phyloP scores from a whole-genome alignment of 2,888 invertebrate genomes.

The Danaus chrysippus region DNA sequence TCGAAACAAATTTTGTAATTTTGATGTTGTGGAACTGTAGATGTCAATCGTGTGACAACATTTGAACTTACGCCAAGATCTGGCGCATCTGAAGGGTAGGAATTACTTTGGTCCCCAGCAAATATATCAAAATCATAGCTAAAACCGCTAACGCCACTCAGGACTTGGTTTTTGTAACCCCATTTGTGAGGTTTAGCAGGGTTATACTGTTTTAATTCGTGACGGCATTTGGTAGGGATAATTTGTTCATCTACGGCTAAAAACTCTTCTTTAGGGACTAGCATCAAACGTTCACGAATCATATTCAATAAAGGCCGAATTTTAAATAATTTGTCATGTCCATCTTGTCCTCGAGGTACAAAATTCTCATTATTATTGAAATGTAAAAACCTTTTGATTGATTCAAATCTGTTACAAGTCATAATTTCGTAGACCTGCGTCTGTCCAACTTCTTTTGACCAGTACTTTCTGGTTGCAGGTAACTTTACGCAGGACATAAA shows the following conservation, averaged over 20 bases:
- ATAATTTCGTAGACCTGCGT: background rate
- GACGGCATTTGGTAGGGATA: constrained; percentile 11
- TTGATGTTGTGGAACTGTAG: background rate
- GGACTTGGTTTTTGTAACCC: constrained; percentile 23
- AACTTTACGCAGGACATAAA: too few relatives aligned
- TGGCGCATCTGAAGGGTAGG: background rate
- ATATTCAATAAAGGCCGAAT: too few relatives aligned
- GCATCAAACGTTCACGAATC: too few relatives aligned
- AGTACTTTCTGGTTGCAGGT: background rate
- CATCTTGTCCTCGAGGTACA: too few relatives aligned
- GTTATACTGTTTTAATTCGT: constrained; percentile 13
- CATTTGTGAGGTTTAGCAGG: constrained; percentile 9
- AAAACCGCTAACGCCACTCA: background rate
- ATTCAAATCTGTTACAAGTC: background rate
- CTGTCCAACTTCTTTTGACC: background rate
- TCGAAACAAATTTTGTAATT: background rate
- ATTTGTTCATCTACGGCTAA: too few relatives aligned
- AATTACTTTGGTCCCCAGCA: background rate
- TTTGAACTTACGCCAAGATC: background rate
- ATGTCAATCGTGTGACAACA: constrained; percentile 26
- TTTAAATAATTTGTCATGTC: too few relatives aligned
- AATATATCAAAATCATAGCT: background rate
- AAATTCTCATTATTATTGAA: too few relatives aligned
- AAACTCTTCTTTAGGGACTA: too few relatives aligned
- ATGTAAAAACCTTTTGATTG: too few relatives aligned